Conservation (phyloP, 2,888 invertebrate species). For the Synergus umbraculus region DNA sequence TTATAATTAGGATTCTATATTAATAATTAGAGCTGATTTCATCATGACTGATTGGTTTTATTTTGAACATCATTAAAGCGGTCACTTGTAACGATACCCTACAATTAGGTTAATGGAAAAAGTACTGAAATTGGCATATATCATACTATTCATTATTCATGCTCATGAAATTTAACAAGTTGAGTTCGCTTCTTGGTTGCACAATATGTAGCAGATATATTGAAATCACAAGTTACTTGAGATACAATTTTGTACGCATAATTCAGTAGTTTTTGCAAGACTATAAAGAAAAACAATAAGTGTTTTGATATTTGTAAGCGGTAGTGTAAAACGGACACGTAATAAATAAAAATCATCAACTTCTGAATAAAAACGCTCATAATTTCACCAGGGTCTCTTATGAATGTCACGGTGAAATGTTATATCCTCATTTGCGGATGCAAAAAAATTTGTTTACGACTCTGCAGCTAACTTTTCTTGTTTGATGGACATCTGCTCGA, state of each 20-base stretch:
- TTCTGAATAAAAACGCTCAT: neutral
- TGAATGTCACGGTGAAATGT: neutral
- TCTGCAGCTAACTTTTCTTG: neutral
- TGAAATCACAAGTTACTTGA: too few relatives aligned
- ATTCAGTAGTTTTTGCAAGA: too few relatives aligned
- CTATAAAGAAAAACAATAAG: too few relatives aligned
- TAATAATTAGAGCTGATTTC: neutral
- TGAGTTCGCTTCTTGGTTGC: too few relatives aligned
- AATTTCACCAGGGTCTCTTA: neutral
- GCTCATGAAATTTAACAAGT: neutral
- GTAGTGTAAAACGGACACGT: too few relatives aligned
- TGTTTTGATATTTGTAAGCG: too few relatives aligned
- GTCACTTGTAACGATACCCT: neutral
- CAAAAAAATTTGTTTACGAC: neutral
- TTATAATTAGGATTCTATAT: neutral
- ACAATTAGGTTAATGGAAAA: neutral
- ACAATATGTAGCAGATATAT: too few relatives aligned
- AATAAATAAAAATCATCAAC: neutral
- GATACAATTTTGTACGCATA: too few relatives aligned
- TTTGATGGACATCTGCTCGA: conserved; percentile 1
- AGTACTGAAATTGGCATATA: neutral
- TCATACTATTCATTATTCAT: neutral
- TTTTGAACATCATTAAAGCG: neutral
- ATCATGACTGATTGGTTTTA: neutral
- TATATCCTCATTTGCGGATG: neutral